Conservation (phyloP, 2,797 vertebrate species). For the Eremophila alpestris region DNA sequence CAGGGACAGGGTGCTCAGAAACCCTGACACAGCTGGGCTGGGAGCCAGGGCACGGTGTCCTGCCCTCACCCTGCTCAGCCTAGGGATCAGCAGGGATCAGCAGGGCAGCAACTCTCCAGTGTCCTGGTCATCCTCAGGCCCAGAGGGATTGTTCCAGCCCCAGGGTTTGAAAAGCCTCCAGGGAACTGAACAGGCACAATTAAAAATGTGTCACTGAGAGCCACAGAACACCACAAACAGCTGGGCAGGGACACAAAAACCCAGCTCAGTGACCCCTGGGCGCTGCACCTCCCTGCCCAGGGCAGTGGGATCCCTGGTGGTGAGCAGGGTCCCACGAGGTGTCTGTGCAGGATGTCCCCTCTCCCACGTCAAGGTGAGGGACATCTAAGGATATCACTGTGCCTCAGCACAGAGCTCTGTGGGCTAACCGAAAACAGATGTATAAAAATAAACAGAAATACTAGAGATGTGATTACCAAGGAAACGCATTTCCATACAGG, state of each 20-base stretch:
- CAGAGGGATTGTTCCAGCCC: neutral
- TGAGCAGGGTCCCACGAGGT: fast-evolving
- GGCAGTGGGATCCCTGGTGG: fast-evolving
- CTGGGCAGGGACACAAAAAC: neutral
- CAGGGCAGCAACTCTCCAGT: neutral
- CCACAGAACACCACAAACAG: neutral
- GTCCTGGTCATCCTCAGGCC: neutral
- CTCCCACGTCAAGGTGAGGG: neutral
- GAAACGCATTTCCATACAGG: conserved; percentile 67
- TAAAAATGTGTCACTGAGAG: neutral
- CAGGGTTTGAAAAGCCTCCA: neutral
- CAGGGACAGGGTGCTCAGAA: neutral
- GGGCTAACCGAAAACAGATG: conserved; percentile 54
- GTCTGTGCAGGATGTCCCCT: neutral
- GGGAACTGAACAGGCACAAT: neutral
- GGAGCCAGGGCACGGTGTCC: neutral
- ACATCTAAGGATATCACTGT: neutral
- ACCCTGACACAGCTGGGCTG: neutral
- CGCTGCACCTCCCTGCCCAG: neutral
- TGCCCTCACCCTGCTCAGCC: neutral
- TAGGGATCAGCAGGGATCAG: neutral
- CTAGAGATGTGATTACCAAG: conserved; percentile 68
- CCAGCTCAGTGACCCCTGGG: fast-evolving
- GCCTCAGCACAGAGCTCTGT: neutral
- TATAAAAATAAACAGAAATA: conserved; percentile 66